A percentile compares a stretch with the other conserved stretches of the same genome.
Conservation (phyloP, 2,113 vertebrate species). For the Siniperca chuatsi region DNA sequence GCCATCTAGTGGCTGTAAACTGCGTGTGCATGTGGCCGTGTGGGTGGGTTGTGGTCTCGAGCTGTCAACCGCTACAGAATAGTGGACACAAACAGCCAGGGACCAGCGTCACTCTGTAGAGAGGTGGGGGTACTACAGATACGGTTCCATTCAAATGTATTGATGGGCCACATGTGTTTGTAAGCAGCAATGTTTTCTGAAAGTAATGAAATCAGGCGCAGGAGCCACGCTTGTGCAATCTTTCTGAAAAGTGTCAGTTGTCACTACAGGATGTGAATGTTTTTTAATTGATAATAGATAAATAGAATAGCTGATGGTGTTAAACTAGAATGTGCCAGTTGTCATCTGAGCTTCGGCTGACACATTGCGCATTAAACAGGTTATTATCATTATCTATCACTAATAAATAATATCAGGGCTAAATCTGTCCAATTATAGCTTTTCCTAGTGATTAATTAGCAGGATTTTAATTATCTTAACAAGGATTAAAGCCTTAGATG, state of each 20-base stretch:
- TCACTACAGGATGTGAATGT: background rate
- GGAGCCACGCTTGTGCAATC: background rate
- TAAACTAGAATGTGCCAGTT: background rate
- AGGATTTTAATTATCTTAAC: conserved; percentile 55
- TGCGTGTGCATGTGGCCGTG: conserved; percentile 65
- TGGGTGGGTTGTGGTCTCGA: conserved; percentile 86
- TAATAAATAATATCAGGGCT: conserved; percentile 39
- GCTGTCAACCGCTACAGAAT: conserved; percentile 94
- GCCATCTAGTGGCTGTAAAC: conserved; percentile 38
- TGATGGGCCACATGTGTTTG: background rate
- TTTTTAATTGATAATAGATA: background rate
- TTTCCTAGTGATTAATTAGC: conserved; percentile 39
- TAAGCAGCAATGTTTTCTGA: background rate
- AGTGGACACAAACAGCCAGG: conserved; percentile 91
- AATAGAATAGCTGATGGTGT: background rate
- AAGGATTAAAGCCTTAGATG: conserved; percentile 49
- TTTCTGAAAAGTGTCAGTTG: background rate
- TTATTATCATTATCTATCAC: conserved; percentile 7
- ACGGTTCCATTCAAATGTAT: background rate
- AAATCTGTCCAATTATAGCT: conserved; percentile 34
- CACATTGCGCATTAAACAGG: conserved; percentile 16
- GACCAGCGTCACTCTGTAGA: conserved; percentile 77
- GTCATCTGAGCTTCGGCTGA: background rate
- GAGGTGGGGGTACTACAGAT: background rate
- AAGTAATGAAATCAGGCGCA: background rate